Percentiles rank a stretch among this genome's conserved stretches.
Evolutionary conservation across 2,888 invertebrate species (phyloP).

Genomic region (Andrena chrysosceles): DNA sequence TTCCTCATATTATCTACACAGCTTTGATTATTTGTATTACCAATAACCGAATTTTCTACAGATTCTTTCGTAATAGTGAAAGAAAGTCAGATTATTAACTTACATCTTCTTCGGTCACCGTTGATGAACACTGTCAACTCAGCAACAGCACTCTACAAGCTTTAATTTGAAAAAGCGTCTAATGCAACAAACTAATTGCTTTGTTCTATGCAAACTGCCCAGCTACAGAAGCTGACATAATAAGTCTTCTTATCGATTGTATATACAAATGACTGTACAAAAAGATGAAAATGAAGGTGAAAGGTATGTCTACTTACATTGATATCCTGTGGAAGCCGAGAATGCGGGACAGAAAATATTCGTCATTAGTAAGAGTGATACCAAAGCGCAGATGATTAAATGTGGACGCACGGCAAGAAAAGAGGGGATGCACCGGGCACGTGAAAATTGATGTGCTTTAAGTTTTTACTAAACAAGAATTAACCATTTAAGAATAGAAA

Average conservation of each 20-base stretch:
- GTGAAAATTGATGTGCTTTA: no score
- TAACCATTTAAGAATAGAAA: no score
- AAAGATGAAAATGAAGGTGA: slow-evolving; percentile 36
- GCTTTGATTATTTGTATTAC: not conserved
- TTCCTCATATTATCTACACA: not conserved
- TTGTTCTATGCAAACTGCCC: not conserved
- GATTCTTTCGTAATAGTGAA: slow-evolving; percentile 11
- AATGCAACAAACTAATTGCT: slow-evolving; percentile 23
- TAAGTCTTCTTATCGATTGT: not conserved
- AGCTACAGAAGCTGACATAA: slow-evolving; percentile 8
- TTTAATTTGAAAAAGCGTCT: slow-evolving; percentile 26
- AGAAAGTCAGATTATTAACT: slow-evolving; percentile 24
- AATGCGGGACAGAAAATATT: slow-evolving; percentile 59
- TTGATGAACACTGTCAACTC: slow-evolving; percentile 42
- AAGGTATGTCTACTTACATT: slow-evolving; percentile 75
- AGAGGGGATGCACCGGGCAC: not conserved
- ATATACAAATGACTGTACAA: not conserved
- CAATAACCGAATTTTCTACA: not conserved
- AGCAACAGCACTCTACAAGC: slow-evolving; percentile 15
- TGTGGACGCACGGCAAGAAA: slow-evolving; percentile 9
- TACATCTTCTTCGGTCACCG: slow-evolving; percentile 37
- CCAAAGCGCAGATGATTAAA: slow-evolving; percentile 17
- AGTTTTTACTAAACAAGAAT: no score
- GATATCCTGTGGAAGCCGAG: slow-evolving; percentile 69
- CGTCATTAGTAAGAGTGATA: slow-evolving; percentile 48